Base-by-base conservation (phyloP, 2,113 vertebrate species). In the Danionella cerebrum region DNA sequence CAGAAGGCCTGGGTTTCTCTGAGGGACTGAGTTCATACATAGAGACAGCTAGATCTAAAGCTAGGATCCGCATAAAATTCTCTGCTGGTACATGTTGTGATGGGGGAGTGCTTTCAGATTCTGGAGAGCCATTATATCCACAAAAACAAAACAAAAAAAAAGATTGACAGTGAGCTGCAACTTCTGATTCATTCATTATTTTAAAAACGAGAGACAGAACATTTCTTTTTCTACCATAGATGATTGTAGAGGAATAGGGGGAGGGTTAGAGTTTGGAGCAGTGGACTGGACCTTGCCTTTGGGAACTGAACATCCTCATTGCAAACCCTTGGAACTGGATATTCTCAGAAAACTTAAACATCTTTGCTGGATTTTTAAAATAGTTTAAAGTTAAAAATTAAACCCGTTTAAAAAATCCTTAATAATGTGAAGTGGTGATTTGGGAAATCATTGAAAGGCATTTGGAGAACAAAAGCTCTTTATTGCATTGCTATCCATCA, bases 81-180 rank as follows among this genome's bases (percentile, higher is more conserved):
- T 80, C 57, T 69, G 55, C 72, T 19, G 50, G 83, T 79, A 88
- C 85, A 87, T 39, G 65, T 58, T 72, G 82, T 83, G 73, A 82
- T 72, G 82, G 85, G 84, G 85, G 85, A 86, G 85, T 83, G 71
- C 63, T 71, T 72, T 78, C 76, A 65, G 79, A 64, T 78, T 80
- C 78, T 52, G 27, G 73, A 83, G 79, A 82, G 76, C 75, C 82
- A 84, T 84, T 87, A 81, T 81, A 85, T 65, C 4, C 48, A 47
- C 19, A 58, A 42, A 76, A 63, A 65, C 10, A 60, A 65, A 51
- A 52, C 69, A 45, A 73, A 31, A 69, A 50, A 39, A 5, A 14
- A 31, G 64, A 55, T 42, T n/a, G n/a, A n/a, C n/a, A n/a, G n/a
- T n/a, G n/a, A n/a, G n/a, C n/a, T n/a, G n/a, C 31, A 13, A 9